Base-by-base conservation (phyloP, 2,888 invertebrate genomes). In the Linyphia triangularis region DNA sequence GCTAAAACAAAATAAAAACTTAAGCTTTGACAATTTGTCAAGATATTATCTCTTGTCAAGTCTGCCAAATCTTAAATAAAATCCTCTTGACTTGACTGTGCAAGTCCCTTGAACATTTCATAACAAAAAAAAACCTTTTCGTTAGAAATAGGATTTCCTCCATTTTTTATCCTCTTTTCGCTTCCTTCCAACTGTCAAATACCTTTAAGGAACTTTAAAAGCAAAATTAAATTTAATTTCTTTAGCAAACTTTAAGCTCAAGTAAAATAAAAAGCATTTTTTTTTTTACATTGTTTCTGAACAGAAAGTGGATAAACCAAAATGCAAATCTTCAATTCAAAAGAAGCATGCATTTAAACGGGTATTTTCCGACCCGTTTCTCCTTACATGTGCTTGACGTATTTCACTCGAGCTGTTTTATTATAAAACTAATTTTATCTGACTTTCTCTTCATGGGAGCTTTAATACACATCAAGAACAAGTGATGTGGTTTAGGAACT, bases 151-250 rank as follows among this genome's bases (percentile, higher is more conserved):
- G 70, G 70, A 72, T 72, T 72, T 72, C 22, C 70, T 72, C 37
- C n/a, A n/a, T 19, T 63, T 63, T 63, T 63, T 63, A 16, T 26
- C 13, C 69, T 37, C 22, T 33, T 69, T 43, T 72, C 70, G 28
- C 43, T 40, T 43, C 24, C 6, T 22, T 24, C 19, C 24, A 16
- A 43, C 70, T 72, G 70, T 72, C 70, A 72, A 33, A 24, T 13
- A 43, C 5, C 70, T 40, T 40, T 33, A 3, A 19, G 24, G 40
- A 72, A 43, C 19, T 22, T 1, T 24, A 43, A 26, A 13, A 43
- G 70, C 70, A 43, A 40, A 43, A 72, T 40, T 16, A 72, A 72
- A 72, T 72, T 72, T 72, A 72, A 72, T 72, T 72, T 72, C 70
- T 72, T 40, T 26, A 24, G 40, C 43, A 43, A 72, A 72, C 43